A percentile compares a stretch with the other conserved stretches of the same genome.
These are phyloP conservation scores for Paedocypris sp. DNA, from an alignment of 2,113 vertebrate species.

Conservation along the genomic window DNA sequence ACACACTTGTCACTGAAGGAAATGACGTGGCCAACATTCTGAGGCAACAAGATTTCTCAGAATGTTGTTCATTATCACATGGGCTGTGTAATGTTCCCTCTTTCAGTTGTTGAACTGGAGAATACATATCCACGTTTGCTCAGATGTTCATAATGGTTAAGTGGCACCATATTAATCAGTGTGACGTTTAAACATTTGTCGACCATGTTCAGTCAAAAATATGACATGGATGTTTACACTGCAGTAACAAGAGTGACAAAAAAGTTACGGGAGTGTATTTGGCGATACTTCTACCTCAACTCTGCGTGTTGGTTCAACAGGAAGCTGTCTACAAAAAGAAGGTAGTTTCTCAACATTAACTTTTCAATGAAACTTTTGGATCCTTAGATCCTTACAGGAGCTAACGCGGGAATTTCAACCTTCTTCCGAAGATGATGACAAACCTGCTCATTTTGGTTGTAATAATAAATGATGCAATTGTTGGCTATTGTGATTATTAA, in stretches of 20 bases:
- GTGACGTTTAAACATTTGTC: not conserved
- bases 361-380: slow-evolving; percentile 31
- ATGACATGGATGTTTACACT: not conserved
- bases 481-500: too few relatives aligned
- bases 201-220: not conserved
- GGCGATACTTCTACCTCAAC: not conserved
- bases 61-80: slow-evolving; percentile 45
- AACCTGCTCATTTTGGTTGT: too few relatives aligned
- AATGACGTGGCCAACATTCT: slow-evolving; percentile 56
- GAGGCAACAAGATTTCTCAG: slow-evolving; percentile 64
- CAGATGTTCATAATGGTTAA: too few relatives aligned
- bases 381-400: slow-evolving; percentile 1
- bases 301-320: slow-evolving; percentile 24
- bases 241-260: not conserved
- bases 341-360: slow-evolving; percentile 51
- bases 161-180: too few relatives aligned
- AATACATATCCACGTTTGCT: too few relatives aligned
- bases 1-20: slow-evolving; percentile 60
- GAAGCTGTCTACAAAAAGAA: slow-evolving; percentile 46
- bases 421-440: not conserved
- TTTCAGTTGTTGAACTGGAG: slow-evolving; percentile 19
- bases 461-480: too few relatives aligned
- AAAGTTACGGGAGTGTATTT: not conserved
- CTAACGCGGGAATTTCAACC: not conserved
- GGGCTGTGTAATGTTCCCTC: slow-evolving; percentile 25